Percentiles rank a stretch among this genome's conserved stretches.
phyloP scores from a whole-genome alignment of 2,113 vertebrate species.

The Oxygymnocypris stewartii region DNA sequence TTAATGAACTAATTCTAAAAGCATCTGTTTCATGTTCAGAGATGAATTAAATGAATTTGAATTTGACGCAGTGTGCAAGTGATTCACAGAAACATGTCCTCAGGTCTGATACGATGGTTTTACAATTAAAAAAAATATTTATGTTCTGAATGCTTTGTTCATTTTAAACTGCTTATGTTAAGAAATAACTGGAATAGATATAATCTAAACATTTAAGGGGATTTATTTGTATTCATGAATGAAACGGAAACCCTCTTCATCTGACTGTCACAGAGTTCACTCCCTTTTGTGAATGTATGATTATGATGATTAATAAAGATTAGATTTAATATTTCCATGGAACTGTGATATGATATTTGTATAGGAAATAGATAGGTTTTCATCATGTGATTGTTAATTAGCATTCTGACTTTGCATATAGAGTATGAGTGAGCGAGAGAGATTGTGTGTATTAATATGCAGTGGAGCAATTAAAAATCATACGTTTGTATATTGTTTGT shows the following conservation, averaged over 20 bases:
- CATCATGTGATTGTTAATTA: not conserved
- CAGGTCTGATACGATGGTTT: constrained; percentile 4
- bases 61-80: not conserved
- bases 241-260: not conserved
- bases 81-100: not conserved
- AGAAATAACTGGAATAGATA: not conserved
- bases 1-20: not conserved
- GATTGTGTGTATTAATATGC: not conserved
- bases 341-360: not conserved
- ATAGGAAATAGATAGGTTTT: not conserved
- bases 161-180: not conserved
- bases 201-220: not conserved
- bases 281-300: constrained; percentile 6
- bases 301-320: not conserved
- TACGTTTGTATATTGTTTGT: constrained; percentile 8
- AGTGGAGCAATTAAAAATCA: not conserved
- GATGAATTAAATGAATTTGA: not conserved
- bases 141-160: not conserved
- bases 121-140: not conserved
- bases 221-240: constrained; percentile 4
- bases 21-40: not conserved
- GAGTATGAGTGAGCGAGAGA: not conserved
- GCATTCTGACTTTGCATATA: not conserved
- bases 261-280: not conserved
- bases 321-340: not conserved